Evolutionary conservation across 2,888 invertebrate species (phyloP), one percentile per base, ranked within the genome.

Genomic region (Nomada flava): DNA sequence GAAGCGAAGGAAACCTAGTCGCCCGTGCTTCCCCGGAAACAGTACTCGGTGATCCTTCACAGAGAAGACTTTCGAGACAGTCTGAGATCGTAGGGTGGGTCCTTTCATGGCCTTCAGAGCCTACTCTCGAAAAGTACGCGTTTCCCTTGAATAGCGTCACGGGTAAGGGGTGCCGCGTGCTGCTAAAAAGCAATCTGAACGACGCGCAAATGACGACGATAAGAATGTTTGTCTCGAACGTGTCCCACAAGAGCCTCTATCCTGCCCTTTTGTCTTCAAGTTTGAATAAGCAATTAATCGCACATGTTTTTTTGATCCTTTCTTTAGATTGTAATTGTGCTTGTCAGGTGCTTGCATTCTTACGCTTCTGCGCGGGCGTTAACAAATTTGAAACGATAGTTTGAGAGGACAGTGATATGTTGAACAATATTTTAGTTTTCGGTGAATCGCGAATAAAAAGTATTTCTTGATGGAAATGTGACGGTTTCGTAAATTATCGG

Each of bases 51-150:
- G 67, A 65, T 85, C 73, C 79, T 85, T 72, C 71, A 59, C 63
- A 77, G 63, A 57, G 53, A 63, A 82, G 83, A 83, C 76, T 86
- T 82, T 86, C 71, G 83, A 86, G 86, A 87, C 85, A 10, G 85
- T 87, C 78, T 79, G 83, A 75, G 77, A 81, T 85, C 69, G n/a
- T 55, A 65, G 79, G 79, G 79, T 68, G 73, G 67, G 74, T 84
- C 78, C 75, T 84, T 86, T 75, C 68, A 68, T 59, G 72, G 63
- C 67, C 55, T 75, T 55, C 71, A 75, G 77, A 67, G 68, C 72
- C 68, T 47, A 42, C 78, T 44, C 75, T 77, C 60, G 60, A 76
- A 76, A 75, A 52, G 55, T 75, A 75, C 69, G 86, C 80, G 76
- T 87, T 86, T 76, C 83, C 71, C 79, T 76, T 44, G 76, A 83